Evolutionary conservation across 2,797 vertebrate species (phyloP).

Genomic region (Peromyscus melanophrys): DNA sequence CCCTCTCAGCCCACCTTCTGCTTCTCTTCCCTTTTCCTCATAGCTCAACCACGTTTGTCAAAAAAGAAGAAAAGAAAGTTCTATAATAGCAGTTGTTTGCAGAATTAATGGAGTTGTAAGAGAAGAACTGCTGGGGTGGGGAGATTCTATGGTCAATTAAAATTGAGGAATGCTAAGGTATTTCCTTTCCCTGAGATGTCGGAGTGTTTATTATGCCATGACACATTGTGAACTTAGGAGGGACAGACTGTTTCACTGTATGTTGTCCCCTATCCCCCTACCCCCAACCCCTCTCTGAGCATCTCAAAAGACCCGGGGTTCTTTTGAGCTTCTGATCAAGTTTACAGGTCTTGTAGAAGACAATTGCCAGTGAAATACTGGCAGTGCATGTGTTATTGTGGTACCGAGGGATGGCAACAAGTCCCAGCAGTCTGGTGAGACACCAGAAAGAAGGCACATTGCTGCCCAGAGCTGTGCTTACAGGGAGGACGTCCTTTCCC

Average conservation of each 20-base stretch:
- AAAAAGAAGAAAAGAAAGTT: conserved; percentile 5
- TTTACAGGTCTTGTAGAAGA: conserved; percentile 59
- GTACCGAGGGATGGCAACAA: not conserved
- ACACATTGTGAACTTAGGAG: conserved; percentile 41
- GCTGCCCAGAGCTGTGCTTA: conserved; percentile 37
- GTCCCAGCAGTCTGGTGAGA: conserved; percentile 10
- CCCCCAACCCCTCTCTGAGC: not conserved
- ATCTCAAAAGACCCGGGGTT: not conserved
- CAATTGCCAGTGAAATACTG: conserved; percentile 8
- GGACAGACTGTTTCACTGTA: conserved; percentile 34
- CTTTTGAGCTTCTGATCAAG: conserved; percentile 41
- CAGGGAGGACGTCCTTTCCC: conserved; percentile 60
- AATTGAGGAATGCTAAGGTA: conserved; percentile 48
- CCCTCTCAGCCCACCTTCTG: not conserved
- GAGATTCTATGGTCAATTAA: conserved; percentile 45
- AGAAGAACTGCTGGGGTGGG: not conserved
- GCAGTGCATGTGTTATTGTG: not conserved
- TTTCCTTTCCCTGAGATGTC: conserved; percentile 32
- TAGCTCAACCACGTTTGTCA: conserved; percentile 42
- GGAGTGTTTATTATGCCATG: not conserved
- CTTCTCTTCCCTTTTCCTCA: conserved; percentile 21
- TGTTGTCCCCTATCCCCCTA: not conserved
- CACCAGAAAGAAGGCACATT: conserved; percentile 12
- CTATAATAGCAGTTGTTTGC: conserved; percentile 34
- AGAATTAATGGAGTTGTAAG: conserved; percentile 54